Evolutionary conservation across 2,113 vertebrate genomes (phyloP), one percentile per base, ranked within the genome.

Genomic region (Seriola rivoliana): DNA sequence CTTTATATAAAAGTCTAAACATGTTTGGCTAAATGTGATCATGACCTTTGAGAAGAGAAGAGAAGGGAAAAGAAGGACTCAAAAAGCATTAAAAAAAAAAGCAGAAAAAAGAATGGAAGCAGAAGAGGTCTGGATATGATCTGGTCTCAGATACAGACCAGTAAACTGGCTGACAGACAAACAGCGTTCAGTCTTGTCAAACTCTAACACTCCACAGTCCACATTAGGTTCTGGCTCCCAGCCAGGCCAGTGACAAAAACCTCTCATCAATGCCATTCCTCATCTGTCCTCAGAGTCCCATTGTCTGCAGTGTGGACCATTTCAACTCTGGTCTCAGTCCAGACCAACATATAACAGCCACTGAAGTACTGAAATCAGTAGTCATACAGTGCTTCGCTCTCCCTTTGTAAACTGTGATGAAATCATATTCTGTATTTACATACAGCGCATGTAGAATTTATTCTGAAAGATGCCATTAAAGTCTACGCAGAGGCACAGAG

Each of bases 241-340:
- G 91, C 89, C 89, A 89, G 71, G 44, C 13, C 55, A 52, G 82
- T 89, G 90, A 91, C 90, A 89, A 69, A 89, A 87, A 89, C 70
- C 85, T 88, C 78, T 92, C 85, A 88, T 93, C 90, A 90, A 75
- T 85, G 78, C 80, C 77, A 78, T 87, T 88, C 82, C 68, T 89
- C 85, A 87, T 85, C 76, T 84, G 68, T 91, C 90, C 84, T 87
- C 82, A n/a, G 84, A 91, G 87, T 75, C 81, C 84, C 85, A 88
- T 90, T 88, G 85, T 84, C 84, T 87, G 78, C 80, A 64, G 29
- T 60, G 79, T 71, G 69, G 66, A 81, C 60, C 40, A 73, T 58
- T 80, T 69, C 44, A 60, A 40, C 84, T 82, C 73, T 65, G 72
- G 79, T 89, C 82, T 76, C 48, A 36, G n/a, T 76, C 64, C 78